Evolutionary conservation across 2,888 invertebrate species (phyloP), one percentile per base, ranked within the genome.

Genomic region (Dioctria rufipes): DNA sequence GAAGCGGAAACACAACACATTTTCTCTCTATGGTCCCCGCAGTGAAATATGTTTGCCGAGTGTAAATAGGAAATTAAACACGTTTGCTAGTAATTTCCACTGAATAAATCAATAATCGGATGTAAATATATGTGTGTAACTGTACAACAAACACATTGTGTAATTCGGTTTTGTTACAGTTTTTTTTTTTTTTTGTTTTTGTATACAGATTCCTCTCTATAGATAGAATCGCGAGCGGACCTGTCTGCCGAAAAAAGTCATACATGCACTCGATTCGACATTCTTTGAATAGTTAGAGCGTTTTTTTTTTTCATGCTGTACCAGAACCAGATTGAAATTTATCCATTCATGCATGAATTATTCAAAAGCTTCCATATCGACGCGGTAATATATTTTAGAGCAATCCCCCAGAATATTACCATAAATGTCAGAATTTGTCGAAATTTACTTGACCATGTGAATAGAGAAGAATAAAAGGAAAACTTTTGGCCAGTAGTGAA

Each of bases 341-440:
- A 25, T 25, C 25, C 25, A 25, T 25, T 25, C 25, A 25, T 43
- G 37, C 46, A 67, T 67, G 67, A 67, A 67, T 67, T 46, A 67
- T 67, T 67, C 67, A 67, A 42, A 43, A 67, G 67, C 49, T 67
- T 67, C 49, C 49, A 67, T 46, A 43, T 67, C 67, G 67, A 25
- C 25, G 49, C 25, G 49, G 67, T 49, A 49, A 49, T 67, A 67
- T 67, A 46, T 67, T 67, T 67, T 43, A 46, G 25, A 67, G 37
- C 67, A 67, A 46, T 67, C 49, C 25, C 25, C 37, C 37, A 49
- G 49, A 67, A 49, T 43, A 67, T 67, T 67, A 67, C 37, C 67
- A 67, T 67, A 25, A 25, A 67, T 67, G 43, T 67, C 67, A 67
- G 67, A 67, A 67, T 67, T 67, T 67, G 67, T 67, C 67, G 67